Conservation (phyloP, 2,113 vertebrate genomes). For the Hepsetus odoe region DNA sequence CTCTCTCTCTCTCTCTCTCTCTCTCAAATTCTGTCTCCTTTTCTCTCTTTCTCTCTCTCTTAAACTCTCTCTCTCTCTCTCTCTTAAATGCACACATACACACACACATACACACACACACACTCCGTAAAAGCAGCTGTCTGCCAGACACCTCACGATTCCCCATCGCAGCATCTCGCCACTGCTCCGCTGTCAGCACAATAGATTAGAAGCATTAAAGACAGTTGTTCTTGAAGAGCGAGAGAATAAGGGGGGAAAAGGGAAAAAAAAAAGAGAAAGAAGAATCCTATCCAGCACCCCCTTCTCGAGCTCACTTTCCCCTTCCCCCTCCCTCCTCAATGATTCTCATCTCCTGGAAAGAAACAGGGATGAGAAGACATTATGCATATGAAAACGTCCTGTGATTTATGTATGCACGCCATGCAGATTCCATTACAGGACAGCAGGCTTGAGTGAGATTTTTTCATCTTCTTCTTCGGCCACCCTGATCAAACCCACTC, state of each 20-base stretch:
- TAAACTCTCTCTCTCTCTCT: constrained; percentile 48
- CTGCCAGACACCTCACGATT: constrained; percentile 89
- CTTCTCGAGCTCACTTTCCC: constrained; percentile 46
- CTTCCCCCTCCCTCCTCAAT: constrained; percentile 46
- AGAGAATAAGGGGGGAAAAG: constrained; percentile 44
- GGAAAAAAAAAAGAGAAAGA: constrained; percentile 58
- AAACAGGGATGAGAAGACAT: constrained; percentile 91
- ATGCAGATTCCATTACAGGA: constrained; percentile 99
- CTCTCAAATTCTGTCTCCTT: neutral
- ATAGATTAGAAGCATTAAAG: constrained; percentile 96
- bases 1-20: neutral
- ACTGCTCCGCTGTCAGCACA: constrained; percentile 85
- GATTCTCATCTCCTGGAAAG: constrained; percentile 80
- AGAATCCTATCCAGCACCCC: constrained; percentile 50
- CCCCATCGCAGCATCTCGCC: constrained; percentile 85
- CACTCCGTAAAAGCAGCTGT: constrained; percentile 80
- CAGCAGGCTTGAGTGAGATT: constrained; percentile 97
- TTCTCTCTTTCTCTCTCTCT: constrained; percentile 1
- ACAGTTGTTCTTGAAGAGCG: constrained; percentile 80
- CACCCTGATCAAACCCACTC: constrained; percentile 97
- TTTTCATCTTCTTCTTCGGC: constrained; percentile 77
- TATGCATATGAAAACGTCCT: constrained; percentile 99
- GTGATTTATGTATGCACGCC: constrained; percentile 99
- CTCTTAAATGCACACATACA: no score
- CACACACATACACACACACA: no score